Conservation (phyloP, 2,888 invertebrate species). For the Cheiracanthium punctorium region DNA sequence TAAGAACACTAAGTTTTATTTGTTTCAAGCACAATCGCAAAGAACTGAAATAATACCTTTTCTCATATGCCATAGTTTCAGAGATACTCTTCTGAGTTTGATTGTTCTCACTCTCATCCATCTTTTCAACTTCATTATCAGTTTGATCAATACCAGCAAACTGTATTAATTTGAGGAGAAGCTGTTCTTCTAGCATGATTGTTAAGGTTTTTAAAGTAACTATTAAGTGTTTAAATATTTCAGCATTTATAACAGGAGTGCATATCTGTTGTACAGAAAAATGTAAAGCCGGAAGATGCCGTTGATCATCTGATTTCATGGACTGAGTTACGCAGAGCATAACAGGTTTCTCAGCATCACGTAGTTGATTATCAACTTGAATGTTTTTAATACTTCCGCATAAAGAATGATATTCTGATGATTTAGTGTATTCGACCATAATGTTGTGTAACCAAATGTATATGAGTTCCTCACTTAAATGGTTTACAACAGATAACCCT, state of each 20-base stretch:
- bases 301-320: slow-evolving; percentile 76
- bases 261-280: slow-evolving; percentile 86
- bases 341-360: slow-evolving; percentile 89
- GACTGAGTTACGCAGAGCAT: slow-evolving; percentile 84
- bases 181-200: slow-evolving; percentile 89
- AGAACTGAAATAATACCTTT: slow-evolving; percentile 89
- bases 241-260: slow-evolving; percentile 85
- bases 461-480: slow-evolving; percentile 76
- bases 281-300: slow-evolving; percentile 84
- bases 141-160: slow-evolving; percentile 78
- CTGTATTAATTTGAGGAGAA: slow-evolving; percentile 83
- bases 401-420: slow-evolving; percentile 75
- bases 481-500: slow-evolving; percentile 76
- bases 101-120: slow-evolving; percentile 85
- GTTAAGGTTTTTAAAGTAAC: slow-evolving; percentile 88
- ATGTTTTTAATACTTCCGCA: slow-evolving; percentile 86
- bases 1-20: slow-evolving; percentile 91
- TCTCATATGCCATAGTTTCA: slow-evolving; percentile 60
- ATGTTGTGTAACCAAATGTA: slow-evolving; percentile 76
- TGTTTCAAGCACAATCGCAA: slow-evolving; percentile 87
- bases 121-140: slow-evolving; percentile 79
- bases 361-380: slow-evolving; percentile 91
- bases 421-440: slow-evolving; percentile 75
- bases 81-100: slow-evolving; percentile 81
- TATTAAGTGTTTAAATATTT: slow-evolving; percentile 90